Base-by-base conservation (phyloP, 2,113 vertebrate species). In the Lathamus discolor region DNA sequence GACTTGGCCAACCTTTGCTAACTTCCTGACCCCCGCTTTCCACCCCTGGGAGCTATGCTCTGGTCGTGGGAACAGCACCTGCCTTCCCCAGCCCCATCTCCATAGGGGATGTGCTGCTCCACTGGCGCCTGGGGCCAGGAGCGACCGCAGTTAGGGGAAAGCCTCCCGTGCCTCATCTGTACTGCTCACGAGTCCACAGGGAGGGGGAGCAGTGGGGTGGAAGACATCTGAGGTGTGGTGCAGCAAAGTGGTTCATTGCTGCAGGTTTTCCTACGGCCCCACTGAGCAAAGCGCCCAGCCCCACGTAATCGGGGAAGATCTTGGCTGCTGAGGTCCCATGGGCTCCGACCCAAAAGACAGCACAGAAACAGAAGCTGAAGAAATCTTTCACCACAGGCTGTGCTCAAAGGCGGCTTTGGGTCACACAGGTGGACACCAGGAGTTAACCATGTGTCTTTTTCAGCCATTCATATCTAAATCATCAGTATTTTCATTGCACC, bases 1-100 rank as follows among this genome's bases (percentile, higher is more conserved):
- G 91, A 96, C 66, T 96, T 95, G 95, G 95, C 86, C 2, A 84
- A 97, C 94, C 95, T 93, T 92, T 69, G 48, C 44, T 91, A 92
- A 91, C 94, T 97, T 97, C 93, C 94, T 82, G 92, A 97, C 95
- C 94, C n/a, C n/a, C 2, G 5, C 61, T 88, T 90, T 90, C 57
- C 4, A 64, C 92, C 41, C 19, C 51, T 77, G 94, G 94, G 94
- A 97, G 55, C 61, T 0, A 4, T 59, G 46, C 48, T 93, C 73
- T 88, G 93, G 94, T 64, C 52, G 91, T 96, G 96, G 93, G 96
- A 97, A 96, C 94, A 95, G 83, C 96, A 97, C 95, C 96, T 97
- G 95, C 86, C 86, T 96, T 95, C 90, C 44, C 72, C 83, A 92
- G 41, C 63, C 72, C 63, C 8, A 3, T 78, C 54, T 94, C 93